Evolutionary conservation across 2,888 invertebrate species (phyloP).

Genomic region (Eubasilissa splendida): DNA sequence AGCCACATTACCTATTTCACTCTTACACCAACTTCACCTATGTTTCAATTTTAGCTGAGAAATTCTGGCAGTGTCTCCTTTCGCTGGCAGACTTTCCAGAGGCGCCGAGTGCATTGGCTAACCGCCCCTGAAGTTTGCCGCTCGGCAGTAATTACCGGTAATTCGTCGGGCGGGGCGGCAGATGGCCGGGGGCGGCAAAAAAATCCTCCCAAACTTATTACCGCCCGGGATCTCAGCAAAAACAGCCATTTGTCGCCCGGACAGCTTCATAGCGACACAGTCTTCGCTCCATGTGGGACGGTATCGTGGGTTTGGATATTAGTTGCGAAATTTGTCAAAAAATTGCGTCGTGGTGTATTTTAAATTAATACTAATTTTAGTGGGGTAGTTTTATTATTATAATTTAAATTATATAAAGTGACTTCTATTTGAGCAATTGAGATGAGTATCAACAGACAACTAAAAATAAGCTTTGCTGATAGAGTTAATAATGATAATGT

Average conservation of each 20-base stretch:
- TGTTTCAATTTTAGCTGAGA: too few relatives aligned
- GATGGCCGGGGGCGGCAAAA: constrained; percentile 40
- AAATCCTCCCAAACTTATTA: not conserved
- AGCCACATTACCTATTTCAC: too few relatives aligned
- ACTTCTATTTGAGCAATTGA: too few relatives aligned
- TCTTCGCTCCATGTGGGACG: not conserved
- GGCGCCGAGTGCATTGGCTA: constrained; percentile 18
- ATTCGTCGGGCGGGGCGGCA: constrained; percentile 37
- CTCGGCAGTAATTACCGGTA: constrained; percentile 38
- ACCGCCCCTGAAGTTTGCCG: constrained; percentile 34
- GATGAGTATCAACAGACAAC: too few relatives aligned
- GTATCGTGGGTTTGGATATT: not conserved
- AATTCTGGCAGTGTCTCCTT: not conserved
- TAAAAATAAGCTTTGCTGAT: too few relatives aligned
- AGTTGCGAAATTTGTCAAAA: too few relatives aligned
- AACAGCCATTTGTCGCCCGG: constrained; percentile 40
- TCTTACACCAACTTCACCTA: too few relatives aligned
- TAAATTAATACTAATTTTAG: too few relatives aligned
- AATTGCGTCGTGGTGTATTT: too few relatives aligned
- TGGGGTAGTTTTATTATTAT: too few relatives aligned
- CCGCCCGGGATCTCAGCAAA: constrained; percentile 21
- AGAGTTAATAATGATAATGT: too few relatives aligned
- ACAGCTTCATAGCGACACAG: not conserved
- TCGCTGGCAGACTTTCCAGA: not conserved
- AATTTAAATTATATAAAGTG: too few relatives aligned